phyloP scores from a whole-genome alignment of 2,797 vertebrate genomes.

The Ptychobarbus kaznakovi region DNA sequence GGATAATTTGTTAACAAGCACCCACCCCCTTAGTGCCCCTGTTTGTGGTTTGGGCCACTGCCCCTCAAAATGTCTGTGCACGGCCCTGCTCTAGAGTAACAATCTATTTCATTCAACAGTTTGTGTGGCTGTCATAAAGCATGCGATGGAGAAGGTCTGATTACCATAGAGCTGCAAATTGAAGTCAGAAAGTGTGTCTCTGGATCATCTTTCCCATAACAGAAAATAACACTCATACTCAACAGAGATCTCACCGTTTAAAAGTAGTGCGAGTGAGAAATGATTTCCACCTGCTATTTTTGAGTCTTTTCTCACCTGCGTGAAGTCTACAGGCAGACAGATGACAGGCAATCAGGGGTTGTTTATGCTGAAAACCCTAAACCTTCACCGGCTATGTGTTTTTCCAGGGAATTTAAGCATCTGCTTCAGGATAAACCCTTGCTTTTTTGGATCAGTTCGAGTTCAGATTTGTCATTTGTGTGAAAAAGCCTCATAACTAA shows the following conservation, averaged over 20 bases:
- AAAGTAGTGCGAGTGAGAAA: not conserved
- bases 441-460: slow-evolving; percentile 9
- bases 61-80: too few relatives aligned
- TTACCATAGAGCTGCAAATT: not conserved
- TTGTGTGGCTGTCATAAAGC: not conserved
- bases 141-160: not conserved
- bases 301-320: not conserved
- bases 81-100: not conserved
- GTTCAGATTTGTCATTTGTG: slow-evolving; percentile 7
- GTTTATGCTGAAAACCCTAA: slow-evolving; percentile 19
- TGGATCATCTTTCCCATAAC: not conserved
- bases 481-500: not conserved
- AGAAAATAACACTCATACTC: not conserved
- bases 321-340: not conserved
- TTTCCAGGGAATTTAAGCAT: not conserved
- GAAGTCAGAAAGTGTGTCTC: slow-evolving; percentile 3
- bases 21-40: too few relatives aligned
- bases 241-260: slow-evolving; percentile 9
- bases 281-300: slow-evolving; percentile 20
- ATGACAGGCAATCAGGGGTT: slow-evolving; percentile 11
- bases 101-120: not conserved
- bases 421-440: not conserved
- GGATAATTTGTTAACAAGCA: too few relatives aligned
- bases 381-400: not conserved
- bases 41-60: too few relatives aligned